Conservation (phyloP, 2,113 vertebrate genomes). For the Pimephales promelas region DNA sequence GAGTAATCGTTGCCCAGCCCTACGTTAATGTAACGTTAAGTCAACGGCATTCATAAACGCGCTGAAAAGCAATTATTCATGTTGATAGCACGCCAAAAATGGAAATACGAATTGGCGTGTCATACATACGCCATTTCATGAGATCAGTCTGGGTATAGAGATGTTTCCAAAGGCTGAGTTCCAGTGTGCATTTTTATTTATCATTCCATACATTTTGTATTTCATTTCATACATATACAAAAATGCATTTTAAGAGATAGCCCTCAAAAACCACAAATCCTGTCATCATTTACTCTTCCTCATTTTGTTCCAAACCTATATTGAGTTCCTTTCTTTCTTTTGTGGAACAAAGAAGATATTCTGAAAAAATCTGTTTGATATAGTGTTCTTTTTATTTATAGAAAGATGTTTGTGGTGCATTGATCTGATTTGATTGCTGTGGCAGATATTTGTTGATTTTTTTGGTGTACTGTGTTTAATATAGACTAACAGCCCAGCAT, state of each 20-base stretch:
- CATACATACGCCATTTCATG: too few relatives aligned
- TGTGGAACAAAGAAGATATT: background rate
- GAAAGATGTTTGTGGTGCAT: background rate
- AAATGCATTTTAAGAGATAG: background rate
- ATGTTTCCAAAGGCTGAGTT: too few relatives aligned
- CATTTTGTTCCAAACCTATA: background rate
- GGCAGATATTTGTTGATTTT: background rate
- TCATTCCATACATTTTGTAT: background rate
- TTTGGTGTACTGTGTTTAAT: background rate
- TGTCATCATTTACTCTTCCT: background rate
- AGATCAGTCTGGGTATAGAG: too few relatives aligned
- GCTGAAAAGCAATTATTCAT: too few relatives aligned
- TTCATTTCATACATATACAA: background rate
- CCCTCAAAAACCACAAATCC: background rate
- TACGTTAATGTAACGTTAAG: too few relatives aligned
- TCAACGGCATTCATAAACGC: too few relatives aligned
- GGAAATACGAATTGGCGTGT: too few relatives aligned
- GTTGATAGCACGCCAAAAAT: too few relatives aligned
- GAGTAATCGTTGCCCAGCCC: too few relatives aligned
- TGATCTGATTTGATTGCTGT: background rate
- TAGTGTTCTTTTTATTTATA: background rate
- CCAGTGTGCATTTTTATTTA: background rate
- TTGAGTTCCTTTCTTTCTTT: background rate
- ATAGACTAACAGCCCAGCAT: constrained; percentile 24
- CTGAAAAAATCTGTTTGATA: background rate